Evolutionary conservation across 2,797 vertebrate species (phyloP).

Genomic region (Phrynocephalus forsythii): DNA sequence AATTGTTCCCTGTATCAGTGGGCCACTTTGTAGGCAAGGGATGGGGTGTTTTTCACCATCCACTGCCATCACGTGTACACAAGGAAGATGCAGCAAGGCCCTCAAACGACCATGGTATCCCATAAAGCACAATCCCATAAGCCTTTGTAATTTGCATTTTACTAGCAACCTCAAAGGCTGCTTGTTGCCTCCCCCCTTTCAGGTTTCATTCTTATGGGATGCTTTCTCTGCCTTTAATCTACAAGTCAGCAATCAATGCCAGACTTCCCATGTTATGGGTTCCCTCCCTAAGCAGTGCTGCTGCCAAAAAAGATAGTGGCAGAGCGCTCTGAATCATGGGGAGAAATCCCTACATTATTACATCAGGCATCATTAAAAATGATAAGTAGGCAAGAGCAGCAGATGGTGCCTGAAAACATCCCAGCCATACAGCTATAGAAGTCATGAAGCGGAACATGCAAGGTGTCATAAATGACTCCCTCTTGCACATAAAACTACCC

Average conservation of each 20-base stretch:
- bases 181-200: constrained; percentile 13
- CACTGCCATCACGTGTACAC: background rate
- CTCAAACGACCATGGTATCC: background rate
- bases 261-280: constrained; percentile 43
- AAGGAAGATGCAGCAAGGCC: background rate
- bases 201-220: constrained; percentile 28
- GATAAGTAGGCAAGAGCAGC: constrained; percentile 42
- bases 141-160: constrained; percentile 2
- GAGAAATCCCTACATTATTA: constrained; percentile 54
- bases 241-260: constrained; percentile 28
- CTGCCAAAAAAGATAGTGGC: constrained; percentile 63
- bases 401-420: constrained; percentile 19
- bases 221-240: constrained; percentile 46
- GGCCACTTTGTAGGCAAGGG: background rate
- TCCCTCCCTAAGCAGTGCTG: constrained; percentile 13
- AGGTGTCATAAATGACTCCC: background rate
- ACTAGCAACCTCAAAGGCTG: constrained; percentile 6
- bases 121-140: background rate
- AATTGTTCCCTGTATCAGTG: background rate
- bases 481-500: background rate
- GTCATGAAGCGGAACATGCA: background rate
- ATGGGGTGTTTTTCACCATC: background rate
- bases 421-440: background rate
- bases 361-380: constrained; percentile 63
- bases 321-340: constrained; percentile 45